A percentile compares a stretch with the other conserved stretches of the same genome.
phyloP scores from a whole-genome alignment of 2,888 invertebrate genomes.

The Hypercompe scribonia region DNA sequence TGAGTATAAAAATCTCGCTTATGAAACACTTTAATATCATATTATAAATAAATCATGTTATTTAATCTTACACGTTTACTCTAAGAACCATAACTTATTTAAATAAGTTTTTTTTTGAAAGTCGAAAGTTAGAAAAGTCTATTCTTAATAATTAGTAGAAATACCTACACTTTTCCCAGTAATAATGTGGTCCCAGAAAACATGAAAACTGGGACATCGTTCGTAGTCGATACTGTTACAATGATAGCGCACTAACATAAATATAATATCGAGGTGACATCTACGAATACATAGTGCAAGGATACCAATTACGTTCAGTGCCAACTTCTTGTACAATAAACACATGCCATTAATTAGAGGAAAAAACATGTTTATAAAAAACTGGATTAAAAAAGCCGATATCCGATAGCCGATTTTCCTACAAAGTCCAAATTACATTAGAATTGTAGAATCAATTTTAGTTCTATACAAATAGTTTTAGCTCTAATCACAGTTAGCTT shows the following conservation, averaged over 20 bases:
- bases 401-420: not conserved
- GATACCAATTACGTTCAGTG: not conserved
- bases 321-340: not conserved
- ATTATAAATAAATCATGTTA: no score
- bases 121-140: no score
- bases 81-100: no score
- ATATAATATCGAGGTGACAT: not conserved
- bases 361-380: not conserved
- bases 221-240: not conserved
- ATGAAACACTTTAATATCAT: no score
- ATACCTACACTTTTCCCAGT: no score
- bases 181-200: no score
- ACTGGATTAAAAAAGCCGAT: not conserved
- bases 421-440: not conserved
- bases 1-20: no score
- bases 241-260: not conserved
- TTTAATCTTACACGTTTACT: no score
- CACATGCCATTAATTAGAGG: not conserved
- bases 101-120: no score
- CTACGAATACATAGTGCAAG: not conserved
- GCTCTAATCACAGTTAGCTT: conserved; percentile 5
- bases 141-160: no score
- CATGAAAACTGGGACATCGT: no score
- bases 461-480: not conserved
- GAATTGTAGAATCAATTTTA: not conserved